phyloP scores from a whole-genome alignment of 2,113 vertebrate species.

The Anoplopoma fimbria region DNA sequence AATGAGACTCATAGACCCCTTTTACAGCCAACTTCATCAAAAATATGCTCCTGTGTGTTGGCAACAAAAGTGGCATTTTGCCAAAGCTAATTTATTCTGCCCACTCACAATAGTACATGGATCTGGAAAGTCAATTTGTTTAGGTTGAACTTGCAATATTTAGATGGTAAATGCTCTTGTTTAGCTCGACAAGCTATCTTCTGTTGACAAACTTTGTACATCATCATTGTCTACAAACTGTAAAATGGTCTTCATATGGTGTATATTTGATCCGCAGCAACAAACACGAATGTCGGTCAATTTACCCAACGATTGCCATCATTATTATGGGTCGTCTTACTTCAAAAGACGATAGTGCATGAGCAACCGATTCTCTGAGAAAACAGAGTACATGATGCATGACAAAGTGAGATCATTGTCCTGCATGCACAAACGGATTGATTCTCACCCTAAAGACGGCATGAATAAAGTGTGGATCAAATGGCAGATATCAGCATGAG shows the following conservation, averaged over 20 bases:
- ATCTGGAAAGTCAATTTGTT: neutral
- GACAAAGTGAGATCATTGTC: conserved; percentile 27
- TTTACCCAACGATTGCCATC: neutral
- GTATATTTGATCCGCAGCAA: conserved; percentile 2
- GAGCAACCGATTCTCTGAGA: neutral
- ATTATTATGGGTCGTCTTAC: neutral
- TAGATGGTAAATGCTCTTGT: neutral
- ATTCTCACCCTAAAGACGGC: neutral
- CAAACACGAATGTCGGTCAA: neutral
- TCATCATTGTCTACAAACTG: neutral
- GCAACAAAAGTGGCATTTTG: neutral
- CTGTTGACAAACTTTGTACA: neutral
- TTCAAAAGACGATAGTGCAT: neutral
- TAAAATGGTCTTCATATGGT: neutral
- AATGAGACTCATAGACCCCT: neutral
- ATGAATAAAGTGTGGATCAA: conserved; percentile 30
- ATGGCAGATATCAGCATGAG: conserved; percentile 59
- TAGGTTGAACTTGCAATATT: neutral
- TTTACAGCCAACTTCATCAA: neutral
- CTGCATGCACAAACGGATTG: conserved; percentile 41
- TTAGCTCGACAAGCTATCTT: neutral
- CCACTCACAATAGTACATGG: neutral
- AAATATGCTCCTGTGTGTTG: neutral
- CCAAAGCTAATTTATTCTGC: neutral
- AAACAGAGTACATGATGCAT: conserved; percentile 16